A percentile compares a stretch with the other conserved stretches of the same genome.
Conservation (phyloP, 2,797 vertebrate genomes). For the Bryconaethiops microstoma region DNA sequence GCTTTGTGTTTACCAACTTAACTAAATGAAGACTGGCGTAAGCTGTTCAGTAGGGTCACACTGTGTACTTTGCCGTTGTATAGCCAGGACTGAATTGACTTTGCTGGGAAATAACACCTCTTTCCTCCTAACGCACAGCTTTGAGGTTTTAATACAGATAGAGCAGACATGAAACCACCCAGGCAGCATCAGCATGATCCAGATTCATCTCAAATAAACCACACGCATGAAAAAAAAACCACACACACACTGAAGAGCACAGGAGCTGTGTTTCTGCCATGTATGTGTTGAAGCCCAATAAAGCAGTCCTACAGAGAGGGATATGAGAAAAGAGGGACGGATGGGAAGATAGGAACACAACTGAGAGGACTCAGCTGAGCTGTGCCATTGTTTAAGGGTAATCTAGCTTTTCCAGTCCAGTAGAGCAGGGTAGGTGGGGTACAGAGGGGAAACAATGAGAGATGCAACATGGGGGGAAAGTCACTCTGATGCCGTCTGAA, state of each 20-base stretch:
- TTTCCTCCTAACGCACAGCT: not conserved
- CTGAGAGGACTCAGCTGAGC: conserved; percentile 26
- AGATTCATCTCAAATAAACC: conserved; percentile 57
- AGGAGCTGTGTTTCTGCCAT: not conserved
- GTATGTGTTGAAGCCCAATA: conserved; percentile 48
- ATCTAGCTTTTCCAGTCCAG: conserved; percentile 50
- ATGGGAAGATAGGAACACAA: conserved; percentile 7
- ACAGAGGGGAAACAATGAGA: conserved; percentile 48
- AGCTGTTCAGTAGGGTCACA: too few species aligned
- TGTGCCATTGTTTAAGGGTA: conserved; percentile 54
- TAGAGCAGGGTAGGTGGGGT: conserved; percentile 45
- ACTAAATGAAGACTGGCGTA: too few species aligned
- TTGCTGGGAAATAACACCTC: too few species aligned
- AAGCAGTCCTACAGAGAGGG: conserved; percentile 24
- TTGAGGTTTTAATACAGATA: conserved; percentile 13
- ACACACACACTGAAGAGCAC: conserved; percentile 20
- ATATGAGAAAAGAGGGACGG: conserved; percentile 20
- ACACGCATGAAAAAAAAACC: not conserved
- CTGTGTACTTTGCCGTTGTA: too few species aligned
- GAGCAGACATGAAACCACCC: conserved; percentile 34
- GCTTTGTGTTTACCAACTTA: too few species aligned
- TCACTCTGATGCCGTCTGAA: not conserved
- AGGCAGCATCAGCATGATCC: conserved; percentile 54
- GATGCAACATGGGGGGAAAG: not conserved
- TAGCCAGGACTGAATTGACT: too few species aligned